These are phyloP conservation scores for Halichondria panicea DNA, from an alignment of 37 sponge, comb jelly and placozoan species.

Conservation along the genomic window DNA sequence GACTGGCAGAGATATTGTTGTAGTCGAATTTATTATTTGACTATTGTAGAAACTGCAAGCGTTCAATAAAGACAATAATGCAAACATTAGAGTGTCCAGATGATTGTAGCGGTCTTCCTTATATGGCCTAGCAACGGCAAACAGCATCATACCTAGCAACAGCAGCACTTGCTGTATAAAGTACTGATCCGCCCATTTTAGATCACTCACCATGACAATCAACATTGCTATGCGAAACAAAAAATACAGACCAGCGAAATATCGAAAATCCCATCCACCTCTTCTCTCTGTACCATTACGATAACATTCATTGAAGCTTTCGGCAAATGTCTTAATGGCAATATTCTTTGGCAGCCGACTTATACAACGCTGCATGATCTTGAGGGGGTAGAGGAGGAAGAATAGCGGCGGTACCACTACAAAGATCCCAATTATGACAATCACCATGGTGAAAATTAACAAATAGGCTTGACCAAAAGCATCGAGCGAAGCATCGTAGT, in stretches of 20 bases:
- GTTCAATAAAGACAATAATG: constrained; percentile 12
- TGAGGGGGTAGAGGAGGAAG: constrained; percentile 33
- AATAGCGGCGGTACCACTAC: constrained; percentile 60
- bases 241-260: constrained; percentile 34
- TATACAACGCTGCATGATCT: constrained; percentile 8
- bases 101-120: constrained; percentile 41
- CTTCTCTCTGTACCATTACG: not conserved
- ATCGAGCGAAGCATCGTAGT: constrained; percentile 36
- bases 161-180: constrained; percentile 23
- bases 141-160: not conserved
- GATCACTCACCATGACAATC: not conserved
- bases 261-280: constrained; percentile 22
- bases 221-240: constrained; percentile 25
- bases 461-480: not conserved
- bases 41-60: constrained; percentile 12
- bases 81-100: constrained; percentile 22
- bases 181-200: not conserved
- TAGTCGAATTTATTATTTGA: not conserved
- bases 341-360: not conserved
- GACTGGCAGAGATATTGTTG: not conserved
- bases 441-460: constrained; percentile 22
- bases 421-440: constrained; percentile 23
- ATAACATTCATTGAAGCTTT: constrained; percentile 32
- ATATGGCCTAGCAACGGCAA: constrained; percentile 35
- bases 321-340: constrained; percentile 37